phyloP scores from a whole-genome alignment of 92 coral and sea anemone genomes.

The Umimayanthus chanpuru region DNA sequence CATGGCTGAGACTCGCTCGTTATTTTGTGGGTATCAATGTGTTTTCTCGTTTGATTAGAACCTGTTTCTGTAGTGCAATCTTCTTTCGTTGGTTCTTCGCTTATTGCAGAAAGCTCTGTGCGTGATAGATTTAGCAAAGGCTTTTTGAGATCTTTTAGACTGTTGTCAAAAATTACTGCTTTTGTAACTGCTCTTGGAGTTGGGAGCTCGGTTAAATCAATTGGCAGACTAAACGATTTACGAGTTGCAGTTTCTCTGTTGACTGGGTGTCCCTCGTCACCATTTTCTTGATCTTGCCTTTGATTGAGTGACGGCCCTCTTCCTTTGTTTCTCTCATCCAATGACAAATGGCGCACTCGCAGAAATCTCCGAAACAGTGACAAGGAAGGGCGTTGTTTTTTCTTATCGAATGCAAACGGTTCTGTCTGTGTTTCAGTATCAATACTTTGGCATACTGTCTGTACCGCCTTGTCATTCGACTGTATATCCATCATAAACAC shows the following conservation, averaged over 20 bases:
- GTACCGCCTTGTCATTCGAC: constrained; percentile 61
- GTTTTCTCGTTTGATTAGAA: not conserved
- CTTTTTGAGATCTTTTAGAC: not conserved
- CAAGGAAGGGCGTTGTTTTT: constrained; percentile 10
- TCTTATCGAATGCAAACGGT: not conserved
- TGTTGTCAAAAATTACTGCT: constrained; percentile 5
- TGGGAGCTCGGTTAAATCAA: not conserved
- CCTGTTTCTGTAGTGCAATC: not conserved
- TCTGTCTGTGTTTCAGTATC: constrained; percentile 52
- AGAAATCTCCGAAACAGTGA: constrained; percentile 9
- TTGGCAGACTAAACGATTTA: constrained; percentile 28
- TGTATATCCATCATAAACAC: constrained; percentile 53
- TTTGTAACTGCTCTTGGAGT: not conserved
- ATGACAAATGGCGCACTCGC: constrained; percentile 19
- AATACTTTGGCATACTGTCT: constrained; percentile 27
- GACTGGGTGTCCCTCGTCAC: not conserved
- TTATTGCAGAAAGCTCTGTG: constrained; percentile 11
- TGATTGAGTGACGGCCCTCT: not conserved
- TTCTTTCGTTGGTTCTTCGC: not conserved
- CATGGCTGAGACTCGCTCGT: too few relatives aligned
- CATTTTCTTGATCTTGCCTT: not conserved
- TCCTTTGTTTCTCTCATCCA: not conserved
- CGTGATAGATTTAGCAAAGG: not conserved
- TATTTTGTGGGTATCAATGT: not conserved
- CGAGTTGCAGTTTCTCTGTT: constrained; percentile 9